Conservation (phyloP, 2,113 vertebrate genomes). For the Strigops habroptila region DNA sequence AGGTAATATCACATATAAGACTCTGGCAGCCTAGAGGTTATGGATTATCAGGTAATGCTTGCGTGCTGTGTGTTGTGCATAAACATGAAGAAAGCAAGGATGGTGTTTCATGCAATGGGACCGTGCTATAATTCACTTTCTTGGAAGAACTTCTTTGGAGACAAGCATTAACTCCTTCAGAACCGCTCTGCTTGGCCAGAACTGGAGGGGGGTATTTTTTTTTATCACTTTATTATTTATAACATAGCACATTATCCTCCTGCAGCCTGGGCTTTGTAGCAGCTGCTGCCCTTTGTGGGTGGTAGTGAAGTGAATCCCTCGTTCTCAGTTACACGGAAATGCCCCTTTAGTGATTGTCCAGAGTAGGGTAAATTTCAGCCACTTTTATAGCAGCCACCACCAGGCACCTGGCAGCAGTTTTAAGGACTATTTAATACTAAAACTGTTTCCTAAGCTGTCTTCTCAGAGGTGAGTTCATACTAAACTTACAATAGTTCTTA, state of each 20-base stretch:
- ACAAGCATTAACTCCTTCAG: constrained; percentile 16
- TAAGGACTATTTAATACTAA: background rate
- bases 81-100: background rate
- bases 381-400: background rate
- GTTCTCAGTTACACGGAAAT: background rate
- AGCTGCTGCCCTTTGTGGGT: constrained; percentile 37
- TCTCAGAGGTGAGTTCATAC: constrained; percentile 16
- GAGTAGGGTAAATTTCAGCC: background rate
- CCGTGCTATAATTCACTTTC: background rate
- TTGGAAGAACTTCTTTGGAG: constrained; percentile 9
- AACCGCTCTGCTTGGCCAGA: background rate
- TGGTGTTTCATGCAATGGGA: background rate
- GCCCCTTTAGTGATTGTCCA: background rate
- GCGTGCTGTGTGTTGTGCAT: background rate
- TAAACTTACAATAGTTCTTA: background rate
- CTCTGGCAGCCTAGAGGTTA: background rate
- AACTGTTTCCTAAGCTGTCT: background rate
- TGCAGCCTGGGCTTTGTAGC: background rate
- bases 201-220: background rate
- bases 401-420: background rate
- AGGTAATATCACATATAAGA: background rate
- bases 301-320: background rate
- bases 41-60: background rate
- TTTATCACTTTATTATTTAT: background rate
- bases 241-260: background rate